Evolutionary conservation across 2,113 vertebrate genomes (phyloP).

Genomic region (Poeciliopsis turrubarensis): DNA sequence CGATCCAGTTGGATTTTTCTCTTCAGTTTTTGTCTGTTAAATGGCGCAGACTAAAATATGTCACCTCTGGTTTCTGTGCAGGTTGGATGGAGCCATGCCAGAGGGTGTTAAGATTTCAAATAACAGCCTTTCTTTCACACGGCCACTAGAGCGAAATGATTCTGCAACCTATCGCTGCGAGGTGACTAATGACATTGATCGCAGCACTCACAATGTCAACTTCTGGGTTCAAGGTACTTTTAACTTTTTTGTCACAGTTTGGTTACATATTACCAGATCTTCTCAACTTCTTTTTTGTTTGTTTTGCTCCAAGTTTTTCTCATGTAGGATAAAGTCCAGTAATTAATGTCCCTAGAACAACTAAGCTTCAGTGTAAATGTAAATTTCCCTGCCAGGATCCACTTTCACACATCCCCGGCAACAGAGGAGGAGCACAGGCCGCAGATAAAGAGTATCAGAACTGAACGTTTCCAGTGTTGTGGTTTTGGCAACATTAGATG

Average conservation of each 20-base stretch:
- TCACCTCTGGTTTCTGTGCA: slow-evolving; percentile 62
- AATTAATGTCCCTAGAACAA: slow-evolving; percentile 25
- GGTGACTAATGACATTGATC: slow-evolving; percentile 89
- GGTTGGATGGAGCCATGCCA: slow-evolving; percentile 89
- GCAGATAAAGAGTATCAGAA: slow-evolving; percentile 62
- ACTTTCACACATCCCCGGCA: slow-evolving; percentile 70
- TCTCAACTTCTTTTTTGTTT: not conserved
- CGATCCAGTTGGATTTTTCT: not conserved
- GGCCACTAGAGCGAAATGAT: slow-evolving; percentile 89
- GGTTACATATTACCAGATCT: not conserved
- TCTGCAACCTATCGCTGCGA: slow-evolving; percentile 92
- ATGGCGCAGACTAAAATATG: not conserved
- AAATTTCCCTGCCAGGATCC: slow-evolving; percentile 49
- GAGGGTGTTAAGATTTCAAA: slow-evolving; percentile 86
- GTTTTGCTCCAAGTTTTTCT: slow-evolving; percentile 20
- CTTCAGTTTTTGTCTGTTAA: not conserved
- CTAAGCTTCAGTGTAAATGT: slow-evolving; percentile 41
- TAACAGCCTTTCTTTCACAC: slow-evolving; percentile 87
- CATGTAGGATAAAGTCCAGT: slow-evolving; percentile 37
- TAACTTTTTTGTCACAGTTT: not conserved
- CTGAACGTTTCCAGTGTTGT: slow-evolving; percentile 61
- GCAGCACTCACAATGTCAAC: slow-evolving; percentile 85
- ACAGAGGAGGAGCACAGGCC: slow-evolving; percentile 39
- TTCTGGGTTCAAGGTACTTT: slow-evolving; percentile 88
- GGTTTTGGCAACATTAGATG: slow-evolving; percentile 70